Percentiles rank a stretch among this genome's conserved stretches.
Evolutionary conservation across 1,140 invertebrate species (phyloP).

Genomic region (Psilanteris sp.): DNA sequence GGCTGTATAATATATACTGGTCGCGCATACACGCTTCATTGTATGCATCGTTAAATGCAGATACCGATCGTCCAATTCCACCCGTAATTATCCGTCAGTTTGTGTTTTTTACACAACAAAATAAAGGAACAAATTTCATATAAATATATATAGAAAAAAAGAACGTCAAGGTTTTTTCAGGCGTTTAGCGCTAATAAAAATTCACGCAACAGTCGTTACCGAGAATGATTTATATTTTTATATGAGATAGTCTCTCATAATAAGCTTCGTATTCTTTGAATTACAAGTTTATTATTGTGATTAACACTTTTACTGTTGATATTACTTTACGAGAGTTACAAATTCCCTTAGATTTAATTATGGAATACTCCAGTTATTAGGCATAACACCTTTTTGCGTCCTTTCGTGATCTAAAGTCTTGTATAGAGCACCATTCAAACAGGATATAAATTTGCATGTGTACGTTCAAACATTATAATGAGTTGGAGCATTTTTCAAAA

Average conservation of each 20-base stretch:
- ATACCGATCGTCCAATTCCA: conserved; percentile 63
- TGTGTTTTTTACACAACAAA: conserved; percentile 50
- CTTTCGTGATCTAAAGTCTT: too few relatives aligned
- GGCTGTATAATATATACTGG: conserved; percentile 60
- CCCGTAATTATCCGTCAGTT: conserved; percentile 60
- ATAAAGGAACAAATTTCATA: conserved; percentile 53
- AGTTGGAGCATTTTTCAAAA: too few relatives aligned
- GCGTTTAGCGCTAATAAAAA: conserved; percentile 50
- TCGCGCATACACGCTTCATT: conserved; percentile 61
- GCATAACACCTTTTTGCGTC: too few relatives aligned
- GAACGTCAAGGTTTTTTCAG: conserved; percentile 23
- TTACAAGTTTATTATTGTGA: conserved; percentile 37
- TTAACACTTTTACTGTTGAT: conserved; percentile 33
- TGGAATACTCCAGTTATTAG: too few relatives aligned
- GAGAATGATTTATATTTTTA: conserved; percentile 57
- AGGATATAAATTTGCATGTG: too few relatives aligned
- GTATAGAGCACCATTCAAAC: too few relatives aligned
- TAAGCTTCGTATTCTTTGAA: conserved; percentile 47
- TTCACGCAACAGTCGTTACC: conserved; percentile 36
- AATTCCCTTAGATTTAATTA: too few relatives aligned
- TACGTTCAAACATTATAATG: too few relatives aligned
- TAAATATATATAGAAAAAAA: conserved; percentile 39
- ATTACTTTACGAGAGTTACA: too few relatives aligned
- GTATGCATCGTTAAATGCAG: conserved; percentile 63
- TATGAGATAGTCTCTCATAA: conserved; percentile 44